These are phyloP conservation scores for Cremastinae sp. DNA, from an alignment of 2,888 invertebrate species.

Conservation along the genomic window DNA sequence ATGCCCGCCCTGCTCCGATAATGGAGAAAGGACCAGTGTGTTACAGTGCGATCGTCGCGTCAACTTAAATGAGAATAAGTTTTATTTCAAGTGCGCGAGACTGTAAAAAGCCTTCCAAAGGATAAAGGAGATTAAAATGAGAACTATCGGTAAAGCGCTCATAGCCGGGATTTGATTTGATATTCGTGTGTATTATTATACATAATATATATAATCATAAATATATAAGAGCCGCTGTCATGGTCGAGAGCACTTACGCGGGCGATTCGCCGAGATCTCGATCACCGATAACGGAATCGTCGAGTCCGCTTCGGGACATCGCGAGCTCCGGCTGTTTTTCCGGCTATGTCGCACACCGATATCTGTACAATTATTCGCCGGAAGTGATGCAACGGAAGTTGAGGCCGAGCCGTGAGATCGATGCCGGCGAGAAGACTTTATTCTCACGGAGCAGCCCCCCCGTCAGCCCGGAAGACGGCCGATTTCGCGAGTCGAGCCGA, in stretches of 20 bases:
- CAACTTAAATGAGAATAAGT: too few relatives aligned
- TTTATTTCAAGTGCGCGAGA: too few relatives aligned
- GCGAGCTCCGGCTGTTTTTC: slow-evolving; percentile 68
- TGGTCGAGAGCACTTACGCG: slow-evolving; percentile 78
- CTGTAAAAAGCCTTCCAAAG: too few relatives aligned
- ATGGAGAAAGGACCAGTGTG: too few relatives aligned
- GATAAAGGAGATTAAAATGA: too few relatives aligned
- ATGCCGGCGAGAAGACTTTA: slow-evolving; percentile 65
- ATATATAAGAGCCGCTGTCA: slow-evolving; percentile 55
- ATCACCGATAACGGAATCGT: slow-evolving; percentile 78
- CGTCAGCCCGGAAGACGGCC: slow-evolving; percentile 66
- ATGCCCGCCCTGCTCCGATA: too few relatives aligned
- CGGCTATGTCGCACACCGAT: slow-evolving; percentile 67
- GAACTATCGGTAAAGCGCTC: too few relatives aligned
- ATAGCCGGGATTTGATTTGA: too few relatives aligned
- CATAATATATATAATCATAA: too few relatives aligned
- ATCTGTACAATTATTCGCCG: slow-evolving; percentile 73
- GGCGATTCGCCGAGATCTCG: slow-evolving; percentile 77
- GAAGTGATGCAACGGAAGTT: slow-evolving; percentile 70
- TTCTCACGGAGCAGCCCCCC: slow-evolving; percentile 66
- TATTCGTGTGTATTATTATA: too few relatives aligned
- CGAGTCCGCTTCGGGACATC: slow-evolving; percentile 74
- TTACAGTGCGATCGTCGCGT: too few relatives aligned
- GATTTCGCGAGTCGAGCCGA: slow-evolving; percentile 65
- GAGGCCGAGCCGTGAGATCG: slow-evolving; percentile 64